phyloP scores from a whole-genome alignment of 2,888 invertebrate species.

The Stenchaetothrips biformis region DNA sequence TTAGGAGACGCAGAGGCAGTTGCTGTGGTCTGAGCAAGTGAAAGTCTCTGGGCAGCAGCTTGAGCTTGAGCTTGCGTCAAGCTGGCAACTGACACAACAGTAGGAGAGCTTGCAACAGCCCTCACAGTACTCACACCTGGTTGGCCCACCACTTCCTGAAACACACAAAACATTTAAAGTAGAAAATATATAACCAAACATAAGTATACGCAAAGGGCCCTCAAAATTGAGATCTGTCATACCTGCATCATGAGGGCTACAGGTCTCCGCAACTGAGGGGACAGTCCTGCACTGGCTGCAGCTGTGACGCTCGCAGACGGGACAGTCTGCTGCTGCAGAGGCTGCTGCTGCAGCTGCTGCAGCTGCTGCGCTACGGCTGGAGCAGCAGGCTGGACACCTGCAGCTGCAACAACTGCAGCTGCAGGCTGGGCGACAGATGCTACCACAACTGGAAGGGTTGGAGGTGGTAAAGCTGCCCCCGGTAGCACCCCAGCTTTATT shows the following conservation, averaged over 20 bases:
- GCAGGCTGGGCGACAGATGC: conserved; percentile 36
- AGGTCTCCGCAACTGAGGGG: background rate
- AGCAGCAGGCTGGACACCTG: conserved; percentile 35
- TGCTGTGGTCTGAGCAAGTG: conserved; percentile 32
- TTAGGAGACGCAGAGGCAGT: conserved; percentile 36
- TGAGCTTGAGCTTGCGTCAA: conserved; percentile 46
- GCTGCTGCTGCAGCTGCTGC: conserved; percentile 45
- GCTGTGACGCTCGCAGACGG: conserved; percentile 41
- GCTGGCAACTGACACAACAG: conserved; percentile 46
- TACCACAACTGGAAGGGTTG: conserved; percentile 40
- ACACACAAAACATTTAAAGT: background rate
- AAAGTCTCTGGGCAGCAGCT: background rate
- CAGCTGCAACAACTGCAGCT: conserved; percentile 35
- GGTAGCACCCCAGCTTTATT: background rate
- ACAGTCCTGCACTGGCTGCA: conserved; percentile 34
- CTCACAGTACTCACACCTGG: conserved; percentile 32
- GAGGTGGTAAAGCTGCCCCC: conserved; percentile 27
- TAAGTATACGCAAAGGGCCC: too few relatives aligned
- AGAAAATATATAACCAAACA: background rate
- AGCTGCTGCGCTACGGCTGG: background rate
- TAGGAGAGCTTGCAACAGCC: conserved; percentile 39
- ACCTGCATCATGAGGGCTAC: conserved; percentile 27
- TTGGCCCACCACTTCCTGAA: conserved; percentile 27
- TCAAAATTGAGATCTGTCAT: background rate
- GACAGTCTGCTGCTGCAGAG: conserved; percentile 46